These are phyloP conservation scores for Hermetia illucens DNA, from an alignment of 1,140 invertebrate species.

Conservation along the genomic window DNA sequence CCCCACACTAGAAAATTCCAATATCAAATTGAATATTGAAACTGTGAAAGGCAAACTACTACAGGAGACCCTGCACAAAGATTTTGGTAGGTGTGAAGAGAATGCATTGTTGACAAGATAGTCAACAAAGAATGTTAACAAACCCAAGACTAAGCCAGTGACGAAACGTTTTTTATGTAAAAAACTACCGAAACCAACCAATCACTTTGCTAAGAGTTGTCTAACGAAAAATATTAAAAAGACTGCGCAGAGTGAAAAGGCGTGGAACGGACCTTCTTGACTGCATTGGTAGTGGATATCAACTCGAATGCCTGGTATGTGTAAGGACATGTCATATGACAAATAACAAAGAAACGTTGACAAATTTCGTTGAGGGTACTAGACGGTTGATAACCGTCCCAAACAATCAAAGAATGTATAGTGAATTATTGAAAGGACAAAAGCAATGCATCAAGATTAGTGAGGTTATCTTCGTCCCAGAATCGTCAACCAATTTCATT, in stretches of 20 bases:
- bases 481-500: too few species aligned
- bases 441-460: too few species aligned
- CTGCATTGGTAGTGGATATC: constrained; percentile 8
- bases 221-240: constrained; percentile 7
- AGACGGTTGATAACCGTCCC: constrained; percentile 9
- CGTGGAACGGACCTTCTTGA: constrained; percentile 11
- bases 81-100: constrained; percentile 2
- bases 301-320: constrained; percentile 12
- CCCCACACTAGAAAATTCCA: constrained; percentile 20
- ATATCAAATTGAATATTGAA: constrained; percentile 14
- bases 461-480: too few species aligned
- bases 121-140: constrained; percentile 1
- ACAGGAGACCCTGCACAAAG: constrained; percentile 9
- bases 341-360: constrained; percentile 10
- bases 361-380: constrained; percentile 11
- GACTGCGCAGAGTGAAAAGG: constrained; percentile 8
- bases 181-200: too few species aligned
- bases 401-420: constrained; percentile 10
- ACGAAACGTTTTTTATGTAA: constrained; percentile 10
- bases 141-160: too few species aligned
- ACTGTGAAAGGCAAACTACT: constrained; percentile 14
- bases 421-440: constrained; percentile 8
- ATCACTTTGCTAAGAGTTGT: constrained; percentile 11
- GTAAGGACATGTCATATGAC: constrained; percentile 15
- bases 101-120: not conserved